These are phyloP conservation scores for Falco biarmicus DNA, from an alignment of 2,797 vertebrate genomes.

Conservation along the genomic window DNA sequence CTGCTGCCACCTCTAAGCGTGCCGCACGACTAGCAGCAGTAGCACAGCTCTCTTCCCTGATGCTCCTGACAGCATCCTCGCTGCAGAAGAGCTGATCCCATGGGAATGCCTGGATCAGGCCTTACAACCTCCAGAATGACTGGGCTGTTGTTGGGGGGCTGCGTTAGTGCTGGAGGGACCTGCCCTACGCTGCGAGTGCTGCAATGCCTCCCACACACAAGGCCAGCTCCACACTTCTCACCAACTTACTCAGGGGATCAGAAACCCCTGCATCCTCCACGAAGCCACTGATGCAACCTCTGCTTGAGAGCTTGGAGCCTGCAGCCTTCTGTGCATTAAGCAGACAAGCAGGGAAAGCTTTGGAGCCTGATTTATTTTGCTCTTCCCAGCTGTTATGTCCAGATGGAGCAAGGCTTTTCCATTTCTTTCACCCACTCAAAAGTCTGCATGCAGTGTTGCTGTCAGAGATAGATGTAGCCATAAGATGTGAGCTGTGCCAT, in stretches of 20 bases:
- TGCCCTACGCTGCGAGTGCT: neutral
- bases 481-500: neutral
- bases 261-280: neutral
- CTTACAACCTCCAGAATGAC: neutral
- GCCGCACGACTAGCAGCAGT: neutral
- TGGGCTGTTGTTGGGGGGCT: neutral
- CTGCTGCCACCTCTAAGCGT: neutral
- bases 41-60: rapidly evolving
- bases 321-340: neutral
- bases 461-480: rapidly evolving
- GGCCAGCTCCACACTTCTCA: neutral
- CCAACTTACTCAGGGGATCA: neutral
- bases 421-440: neutral
- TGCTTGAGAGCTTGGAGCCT: neutral
- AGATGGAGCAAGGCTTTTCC: neutral
- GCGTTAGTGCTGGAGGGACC: neutral
- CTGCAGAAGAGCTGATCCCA: rapidly evolving
- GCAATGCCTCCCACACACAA: neutral
- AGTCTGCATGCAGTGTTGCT: neutral
- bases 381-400: neutral
- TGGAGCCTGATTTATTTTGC: neutral
- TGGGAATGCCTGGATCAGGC: neutral
- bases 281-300: neutral
- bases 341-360: neutral
- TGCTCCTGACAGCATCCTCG: rapidly evolving